Evolutionary conservation across 2,113 vertebrate species (phyloP), one percentile per base, ranked within the genome.

Genomic region (Xerus inauris): DNA sequence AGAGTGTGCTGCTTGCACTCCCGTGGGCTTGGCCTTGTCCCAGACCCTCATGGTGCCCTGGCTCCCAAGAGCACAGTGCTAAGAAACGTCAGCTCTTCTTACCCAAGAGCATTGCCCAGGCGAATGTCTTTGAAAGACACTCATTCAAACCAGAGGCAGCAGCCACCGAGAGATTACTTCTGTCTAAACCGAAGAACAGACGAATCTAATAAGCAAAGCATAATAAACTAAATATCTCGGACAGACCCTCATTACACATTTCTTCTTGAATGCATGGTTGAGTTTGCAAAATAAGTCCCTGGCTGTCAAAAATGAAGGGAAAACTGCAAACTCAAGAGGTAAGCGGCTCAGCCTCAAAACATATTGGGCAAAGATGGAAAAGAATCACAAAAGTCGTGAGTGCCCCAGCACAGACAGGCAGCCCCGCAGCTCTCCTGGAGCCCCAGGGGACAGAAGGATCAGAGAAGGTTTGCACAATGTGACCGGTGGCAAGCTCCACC

Each of bases 291-390:
- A 81, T 62, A 72, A 71, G 65, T 65, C 57, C 40, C 42, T 6
- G 9, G n/a, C 35, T n/a, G 51, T 93, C 51, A 67, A 85, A 89
- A 86, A 62, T 8, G 57, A 89, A 89, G 59, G 90, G 73, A 69
- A 96, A 76, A 49, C 35, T 4, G 67, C 91, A 86, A 72, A 89
- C 22, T 88, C 47, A 83, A 93, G 77, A 91, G 38, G 45, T 38
- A 47, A 64, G 22, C 49, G 73, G 57, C 40, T 75, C 47, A 14
- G 49, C 8, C 16, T 83, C 40, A 35, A 42, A 59, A 38, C 10
- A n/a, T 19, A 35, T 12, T 47, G 76, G 64, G 14, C 7, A 86
- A 51, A 35, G 84, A 11, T 2, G 57, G 57, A 26, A 79, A 80
- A 17, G 76, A 67, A 16, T 40, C 45, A 19, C 20, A 72, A 20